Base-by-base conservation (phyloP, 2,797 vertebrate genomes). In the Apogon hyalosoma region DNA sequence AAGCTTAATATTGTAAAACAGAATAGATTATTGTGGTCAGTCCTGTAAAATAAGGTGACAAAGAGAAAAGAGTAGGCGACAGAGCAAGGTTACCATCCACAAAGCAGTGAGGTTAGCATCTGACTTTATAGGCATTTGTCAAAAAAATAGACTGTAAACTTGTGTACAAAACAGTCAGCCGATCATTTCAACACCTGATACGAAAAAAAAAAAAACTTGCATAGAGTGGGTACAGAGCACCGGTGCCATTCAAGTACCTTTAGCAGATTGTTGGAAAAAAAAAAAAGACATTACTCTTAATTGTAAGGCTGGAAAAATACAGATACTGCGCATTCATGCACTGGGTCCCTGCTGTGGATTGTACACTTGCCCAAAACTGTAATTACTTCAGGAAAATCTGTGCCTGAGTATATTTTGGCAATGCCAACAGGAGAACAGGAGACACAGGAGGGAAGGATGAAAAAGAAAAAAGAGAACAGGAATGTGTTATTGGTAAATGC, bases 301-400 rank as follows among this genome's bases (percentile, higher is more conserved):
- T 38, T 40, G 41, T 21, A 58, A 61, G 55, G 8, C 41, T 42
- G 13, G 33, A 49, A 43, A 59, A 40, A 16, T 31, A 42, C 4
- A 45, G 21, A 50, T 46, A 47, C 9, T 14, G 42, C 42, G 43
- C 41, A 21, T 2, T 18, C 12, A 63, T 19, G 28, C 14, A 19
- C 31, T n/a, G n/a, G n/a, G 6, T 36, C 31, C 11, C 54, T 33
- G 24, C 16, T 43, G 14, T 41, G 43, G 31, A 41, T 21, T 52
- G 15, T 2, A 47, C 21, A 31, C 33, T 42, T 49, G 48, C 51
- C 51, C 64, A 53, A 46, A 68, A 62, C 2, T 75, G 28, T 63
- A 66, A 83, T 75, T 54, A 80, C 46, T 18, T 54, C 40, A 48
- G 42, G 38, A 52, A 63, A 71, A 49, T 59, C 36, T 12, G 19